A percentile compares a stretch with the other conserved stretches of the same genome.
Evolutionary conservation across 2,113 vertebrate species (phyloP).

Genomic region (Corythornis vintsioides): DNA sequence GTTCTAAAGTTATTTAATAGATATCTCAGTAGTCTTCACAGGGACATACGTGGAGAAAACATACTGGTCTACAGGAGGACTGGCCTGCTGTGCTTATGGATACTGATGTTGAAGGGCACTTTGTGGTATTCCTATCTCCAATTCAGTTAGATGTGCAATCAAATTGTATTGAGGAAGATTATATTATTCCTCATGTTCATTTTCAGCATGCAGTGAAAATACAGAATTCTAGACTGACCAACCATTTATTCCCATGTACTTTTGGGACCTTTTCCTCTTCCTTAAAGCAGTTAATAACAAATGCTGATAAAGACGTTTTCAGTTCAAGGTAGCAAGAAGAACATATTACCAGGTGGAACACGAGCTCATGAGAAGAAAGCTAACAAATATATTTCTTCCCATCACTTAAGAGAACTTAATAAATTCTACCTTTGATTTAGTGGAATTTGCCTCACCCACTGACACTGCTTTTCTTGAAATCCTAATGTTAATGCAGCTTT

Average conservation of each 20-base stretch:
- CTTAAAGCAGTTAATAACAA: neutral
- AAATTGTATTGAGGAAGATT: neutral
- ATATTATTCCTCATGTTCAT: neutral
- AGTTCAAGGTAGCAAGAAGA: neutral
- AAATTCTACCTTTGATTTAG: neutral
- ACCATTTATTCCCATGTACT: neutral
- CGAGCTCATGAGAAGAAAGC: neutral
- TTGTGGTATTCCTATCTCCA: neutral
- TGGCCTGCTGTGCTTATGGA: neutral
- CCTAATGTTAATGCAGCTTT: neutral
- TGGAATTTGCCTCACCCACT: neutral
- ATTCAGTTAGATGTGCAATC: neutral
- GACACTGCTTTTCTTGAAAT: neutral
- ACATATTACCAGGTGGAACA: neutral
- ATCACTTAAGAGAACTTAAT: neutral
- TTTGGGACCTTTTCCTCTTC: neutral
- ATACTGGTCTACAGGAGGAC: neutral
- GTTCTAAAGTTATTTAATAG: conserved; percentile 19
- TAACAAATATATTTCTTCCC: neutral
- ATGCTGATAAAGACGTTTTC: neutral
- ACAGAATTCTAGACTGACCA: neutral
- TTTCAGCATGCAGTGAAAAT: neutral
- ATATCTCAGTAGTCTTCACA: neutral
- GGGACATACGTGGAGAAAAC: neutral
- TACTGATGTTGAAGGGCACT: neutral